A percentile compares a stretch with the other conserved stretches of the same genome.
These are phyloP conservation scores for Diorhabda sublineata DNA, from an alignment of 1,140 invertebrate genomes.

Conservation along the genomic window DNA sequence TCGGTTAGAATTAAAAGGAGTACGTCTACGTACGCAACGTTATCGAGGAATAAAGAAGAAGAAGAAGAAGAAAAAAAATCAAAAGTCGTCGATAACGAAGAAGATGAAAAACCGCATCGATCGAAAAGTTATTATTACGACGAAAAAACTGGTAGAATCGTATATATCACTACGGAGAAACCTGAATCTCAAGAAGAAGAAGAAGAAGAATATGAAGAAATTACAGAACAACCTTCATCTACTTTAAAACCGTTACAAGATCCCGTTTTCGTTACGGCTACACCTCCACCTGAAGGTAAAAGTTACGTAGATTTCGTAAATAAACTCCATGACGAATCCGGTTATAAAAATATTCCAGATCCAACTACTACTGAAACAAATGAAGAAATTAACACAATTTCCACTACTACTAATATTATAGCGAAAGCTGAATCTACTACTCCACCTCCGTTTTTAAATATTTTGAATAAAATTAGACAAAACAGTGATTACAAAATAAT, in stretches of 20 bases:
- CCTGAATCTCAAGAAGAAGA: conserved; percentile 30
- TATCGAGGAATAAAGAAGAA: conserved; percentile 27
- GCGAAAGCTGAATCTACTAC: conserved; percentile 28
- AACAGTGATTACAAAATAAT: conserved; percentile 38
- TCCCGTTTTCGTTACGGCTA: conserved; percentile 26
- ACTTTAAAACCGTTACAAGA: conserved; percentile 24
- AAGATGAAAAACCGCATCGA: conserved; percentile 44
- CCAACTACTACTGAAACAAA: conserved; percentile 35
- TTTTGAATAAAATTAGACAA: conserved; percentile 37
- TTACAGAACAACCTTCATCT: conserved; percentile 31
- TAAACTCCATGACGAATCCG: conserved; percentile 32
- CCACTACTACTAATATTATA: conserved; percentile 22
- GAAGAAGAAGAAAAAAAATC: conserved; percentile 25
- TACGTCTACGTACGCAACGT: conserved; percentile 30
- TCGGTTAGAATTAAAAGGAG: conserved; percentile 24
- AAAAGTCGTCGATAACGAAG: conserved; percentile 32
- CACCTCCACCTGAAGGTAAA: conserved; percentile 34
- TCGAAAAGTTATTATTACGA: conserved; percentile 44
- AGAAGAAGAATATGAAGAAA: conserved; percentile 36
- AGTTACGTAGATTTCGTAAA: conserved; percentile 40
- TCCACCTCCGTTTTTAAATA: conserved; percentile 39
- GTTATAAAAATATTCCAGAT: conserved; percentile 39
- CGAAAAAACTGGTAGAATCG: conserved; percentile 39
- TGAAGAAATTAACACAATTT: conserved; percentile 19
- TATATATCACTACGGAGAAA: conserved; percentile 34